Evolutionary conservation across 2,888 invertebrate genomes (phyloP).

Genomic region (Leucophenga montana): DNA sequence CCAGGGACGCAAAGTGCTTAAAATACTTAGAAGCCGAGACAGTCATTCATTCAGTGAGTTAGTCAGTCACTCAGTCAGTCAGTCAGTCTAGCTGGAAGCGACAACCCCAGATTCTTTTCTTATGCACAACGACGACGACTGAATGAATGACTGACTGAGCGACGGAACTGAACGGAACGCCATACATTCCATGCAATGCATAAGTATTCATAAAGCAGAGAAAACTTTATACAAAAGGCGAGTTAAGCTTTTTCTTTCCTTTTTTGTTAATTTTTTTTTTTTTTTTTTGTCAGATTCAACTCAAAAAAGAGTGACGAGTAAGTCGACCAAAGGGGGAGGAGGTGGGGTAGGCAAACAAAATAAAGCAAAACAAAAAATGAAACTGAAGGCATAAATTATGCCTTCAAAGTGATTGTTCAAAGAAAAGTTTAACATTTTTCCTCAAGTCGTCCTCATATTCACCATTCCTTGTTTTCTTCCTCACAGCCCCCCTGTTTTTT

Average conservation of each 20-base stretch:
- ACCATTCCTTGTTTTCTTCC: not conserved
- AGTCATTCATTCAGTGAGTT: constrained; percentile 27
- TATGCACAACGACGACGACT: constrained; percentile 53
- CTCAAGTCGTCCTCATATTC: not conserved
- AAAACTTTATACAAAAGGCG: constrained; percentile 56
- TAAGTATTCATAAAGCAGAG: constrained; percentile 31
- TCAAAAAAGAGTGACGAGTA: not conserved
- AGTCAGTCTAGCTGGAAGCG: constrained; percentile 35
- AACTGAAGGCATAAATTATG: constrained; percentile 64
- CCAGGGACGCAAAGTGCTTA: not conserved
- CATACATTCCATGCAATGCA: constrained; percentile 3
- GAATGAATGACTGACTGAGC: not conserved
- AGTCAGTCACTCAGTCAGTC: constrained; percentile 30
- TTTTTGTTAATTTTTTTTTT: constrained; percentile 21
- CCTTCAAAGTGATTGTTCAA: constrained; percentile 65
- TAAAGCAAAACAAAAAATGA: not conserved
- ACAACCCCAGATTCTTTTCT: constrained; percentile 65
- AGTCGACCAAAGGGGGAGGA: not conserved
- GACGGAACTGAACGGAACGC: no score
- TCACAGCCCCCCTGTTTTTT: not conserved
- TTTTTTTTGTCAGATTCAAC: constrained; percentile 15
- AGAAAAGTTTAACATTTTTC: constrained; percentile 43
- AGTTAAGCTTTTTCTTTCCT: constrained; percentile 50
- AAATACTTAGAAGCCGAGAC: not conserved
- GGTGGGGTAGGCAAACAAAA: no score